Base-by-base conservation (phyloP, 2,797 vertebrate genomes). In the Hippocampus kuda region DNA sequence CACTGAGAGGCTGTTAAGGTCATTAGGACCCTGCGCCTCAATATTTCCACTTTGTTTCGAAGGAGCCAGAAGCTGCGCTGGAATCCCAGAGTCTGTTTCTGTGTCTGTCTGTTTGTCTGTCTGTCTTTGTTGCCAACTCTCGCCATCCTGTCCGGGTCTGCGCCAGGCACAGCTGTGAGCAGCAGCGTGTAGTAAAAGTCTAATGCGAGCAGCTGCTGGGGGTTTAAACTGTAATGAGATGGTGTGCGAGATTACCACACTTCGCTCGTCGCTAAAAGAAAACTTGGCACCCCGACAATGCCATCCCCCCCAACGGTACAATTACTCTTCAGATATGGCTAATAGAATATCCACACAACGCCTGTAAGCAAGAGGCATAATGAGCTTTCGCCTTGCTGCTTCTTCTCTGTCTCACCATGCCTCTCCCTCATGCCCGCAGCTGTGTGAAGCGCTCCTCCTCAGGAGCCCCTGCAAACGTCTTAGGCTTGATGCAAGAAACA, bases 221-320 rank as follows among this genome's bases (percentile, higher is more conserved):
- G 87, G 88, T 91, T 88, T 90, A 89, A 85, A 86, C 86, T 85
- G 84, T 91, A 91, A 91, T 91, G 90, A 91, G 90, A 91, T 89
- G 88, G 89, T 90, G 89, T 91, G 89, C 89, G 89, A 91, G 89
- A 90, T 91, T 88, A 89, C 87, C 87, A 89, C 88, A 88, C 90
- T 88, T 85, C 74, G 77, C 85, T 89, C 83, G 86, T 86, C 84
- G 78, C 87, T 86, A 82, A 88, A 83, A 86, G 86, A 88, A 84
- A 86, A 81, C 85, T 71, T 88, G 88, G 86, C 86, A 88, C 81
- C 79, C 81, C 79, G 64, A 87, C 86, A 87, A 84, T 81, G 75
- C 73, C 75, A 51, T 15, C 54, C 46, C 80, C 80, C 86, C 81
- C 86, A 78, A 83, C 44, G 85, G 89, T 86, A 85, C 87, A 89